Evolutionary conservation across 2,113 vertebrate species (phyloP).

Genomic region (Dicerorhinus sumatrensis): DNA sequence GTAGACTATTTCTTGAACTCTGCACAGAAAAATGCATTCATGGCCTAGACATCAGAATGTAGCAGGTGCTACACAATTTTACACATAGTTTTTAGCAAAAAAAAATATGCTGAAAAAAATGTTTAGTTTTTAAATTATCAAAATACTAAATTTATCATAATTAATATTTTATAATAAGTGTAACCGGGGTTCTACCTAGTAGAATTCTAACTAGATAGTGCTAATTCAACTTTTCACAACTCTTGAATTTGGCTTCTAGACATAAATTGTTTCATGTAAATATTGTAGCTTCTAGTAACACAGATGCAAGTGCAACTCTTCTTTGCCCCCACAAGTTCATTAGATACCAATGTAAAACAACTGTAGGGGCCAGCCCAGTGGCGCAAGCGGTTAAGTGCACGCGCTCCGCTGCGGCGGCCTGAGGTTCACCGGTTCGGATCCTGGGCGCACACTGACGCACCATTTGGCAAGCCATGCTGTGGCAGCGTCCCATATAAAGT

Average conservation of each 20-base stretch:
- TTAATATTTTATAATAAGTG: slow-evolving; percentile 28
- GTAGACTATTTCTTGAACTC: neutral
- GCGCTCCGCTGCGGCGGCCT: too few relatives aligned
- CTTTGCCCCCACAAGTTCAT: neutral
- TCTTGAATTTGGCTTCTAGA: neutral
- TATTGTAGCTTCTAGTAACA: slow-evolving; percentile 7
- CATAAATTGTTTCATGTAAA: neutral
- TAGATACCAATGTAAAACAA: slow-evolving; percentile 14
- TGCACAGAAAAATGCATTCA: neutral
- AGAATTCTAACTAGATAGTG: neutral
- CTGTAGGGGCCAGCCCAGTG: too few relatives aligned
- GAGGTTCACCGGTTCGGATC: too few relatives aligned
- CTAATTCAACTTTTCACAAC: neutral
- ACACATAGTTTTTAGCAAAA: neutral
- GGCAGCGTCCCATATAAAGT: too few relatives aligned
- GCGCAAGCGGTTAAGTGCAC: too few relatives aligned
- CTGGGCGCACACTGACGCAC: too few relatives aligned
- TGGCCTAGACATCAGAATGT: neutral
- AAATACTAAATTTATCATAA: neutral
- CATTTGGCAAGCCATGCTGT: too few relatives aligned
- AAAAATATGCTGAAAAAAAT: neutral
- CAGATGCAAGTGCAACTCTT: neutral
- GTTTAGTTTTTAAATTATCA: neutral
- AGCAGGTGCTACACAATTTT: neutral
- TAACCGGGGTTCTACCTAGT: neutral